A percentile compares a stretch with the other conserved stretches of the same genome.
These are phyloP conservation scores for Cynopterus sphinx DNA, from an alignment of 2,797 vertebrate genomes.

Conservation along the genomic window DNA sequence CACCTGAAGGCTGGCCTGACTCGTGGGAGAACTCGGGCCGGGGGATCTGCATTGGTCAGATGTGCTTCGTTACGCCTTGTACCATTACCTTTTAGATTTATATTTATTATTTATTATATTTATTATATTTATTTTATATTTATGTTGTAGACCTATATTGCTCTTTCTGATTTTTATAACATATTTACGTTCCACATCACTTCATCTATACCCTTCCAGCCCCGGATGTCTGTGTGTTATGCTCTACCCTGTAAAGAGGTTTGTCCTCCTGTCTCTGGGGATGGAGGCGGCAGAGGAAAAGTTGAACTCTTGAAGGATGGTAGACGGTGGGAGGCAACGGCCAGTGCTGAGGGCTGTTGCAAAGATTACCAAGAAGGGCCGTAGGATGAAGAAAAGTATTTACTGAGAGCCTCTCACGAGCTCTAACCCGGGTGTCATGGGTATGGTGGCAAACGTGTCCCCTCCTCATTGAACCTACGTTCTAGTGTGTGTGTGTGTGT, in stretches of 20 bases:
- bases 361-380: not conserved
- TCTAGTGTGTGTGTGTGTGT: not conserved
- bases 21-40: too few species aligned
- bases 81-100: not conserved
- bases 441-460: not conserved
- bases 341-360: not conserved
- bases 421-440: too few species aligned
- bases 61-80: not conserved
- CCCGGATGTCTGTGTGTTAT: fast-evolving
- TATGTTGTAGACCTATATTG: not conserved
- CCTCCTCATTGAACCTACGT: not conserved
- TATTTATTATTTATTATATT: not conserved
- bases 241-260: not conserved
- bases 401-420: not conserved
- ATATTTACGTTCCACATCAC: too few species aligned
- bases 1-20: not conserved
- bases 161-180: not conserved
- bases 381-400: not conserved
- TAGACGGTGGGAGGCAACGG: not conserved
- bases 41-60: not conserved
- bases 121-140: not conserved
- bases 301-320: not conserved
- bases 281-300: not conserved
- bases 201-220: not conserved
- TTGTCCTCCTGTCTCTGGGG: not conserved